These are phyloP conservation scores for Ochotona curzoniae DNA, from an alignment of 2,113 vertebrate species.

Conservation along the genomic window DNA sequence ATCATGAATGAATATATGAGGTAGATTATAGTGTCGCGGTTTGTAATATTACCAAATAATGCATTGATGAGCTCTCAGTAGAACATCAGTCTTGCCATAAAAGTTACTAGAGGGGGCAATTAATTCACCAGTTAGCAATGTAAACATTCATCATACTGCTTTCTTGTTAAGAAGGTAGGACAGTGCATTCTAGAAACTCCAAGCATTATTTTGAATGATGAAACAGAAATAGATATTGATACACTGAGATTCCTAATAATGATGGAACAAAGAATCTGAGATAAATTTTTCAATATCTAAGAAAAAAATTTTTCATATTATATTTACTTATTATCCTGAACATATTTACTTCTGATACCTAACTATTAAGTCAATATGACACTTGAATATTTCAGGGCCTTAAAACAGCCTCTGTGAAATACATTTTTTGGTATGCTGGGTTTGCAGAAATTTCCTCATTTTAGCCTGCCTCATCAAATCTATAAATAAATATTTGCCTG, in stretches of 20 bases:
- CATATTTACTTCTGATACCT: not conserved
- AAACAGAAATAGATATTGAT: not conserved
- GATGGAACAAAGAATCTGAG: not conserved
- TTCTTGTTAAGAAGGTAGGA: not conserved
- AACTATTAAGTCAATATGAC: not conserved
- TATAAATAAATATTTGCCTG: not conserved
- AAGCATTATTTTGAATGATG: conserved; percentile 17
- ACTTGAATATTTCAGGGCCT: not conserved
- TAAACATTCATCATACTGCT: not conserved
- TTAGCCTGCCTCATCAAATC: conserved; percentile 16
- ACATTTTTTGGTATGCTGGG: not conserved
- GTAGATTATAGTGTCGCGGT: not conserved
- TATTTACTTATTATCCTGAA: not conserved
- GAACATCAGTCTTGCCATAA: not conserved
- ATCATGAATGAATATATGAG: not conserved
- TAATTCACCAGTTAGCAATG: not conserved
- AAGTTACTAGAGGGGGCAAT: not conserved
- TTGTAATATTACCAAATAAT: conserved; percentile 6
- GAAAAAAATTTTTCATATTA: not conserved
- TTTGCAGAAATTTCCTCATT: conserved; percentile 25
- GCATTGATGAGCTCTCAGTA: not conserved
- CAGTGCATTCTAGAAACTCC: conserved; percentile 14
- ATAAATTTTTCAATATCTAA: conserved; percentile 32
- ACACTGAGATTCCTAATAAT: not conserved
- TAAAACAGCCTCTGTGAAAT: not conserved